Conservation (phyloP, 1,140 invertebrate species). For the Brachionus manjavacas region DNA sequence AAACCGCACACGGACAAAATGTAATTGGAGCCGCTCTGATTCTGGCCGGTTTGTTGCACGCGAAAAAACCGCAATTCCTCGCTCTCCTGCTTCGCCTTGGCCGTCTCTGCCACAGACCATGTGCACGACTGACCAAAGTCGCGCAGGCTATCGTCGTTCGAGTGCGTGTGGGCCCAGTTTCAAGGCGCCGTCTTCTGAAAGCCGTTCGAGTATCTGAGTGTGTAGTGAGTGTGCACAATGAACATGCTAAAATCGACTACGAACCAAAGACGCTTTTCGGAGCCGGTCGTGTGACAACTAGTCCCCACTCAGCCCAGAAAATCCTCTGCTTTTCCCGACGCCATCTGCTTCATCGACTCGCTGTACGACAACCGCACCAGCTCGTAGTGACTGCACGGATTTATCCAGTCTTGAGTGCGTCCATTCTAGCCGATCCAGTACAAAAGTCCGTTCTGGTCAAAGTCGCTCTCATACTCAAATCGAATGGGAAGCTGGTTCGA, state of each 20-base stretch:
- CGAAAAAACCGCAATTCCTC: conserved; percentile 85
- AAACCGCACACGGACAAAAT: conserved; percentile 91
- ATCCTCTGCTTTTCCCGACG: conserved; percentile 90
- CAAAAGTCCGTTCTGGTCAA: conserved; percentile 92
- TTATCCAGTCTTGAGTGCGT: conserved; percentile 89
- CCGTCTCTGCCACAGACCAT: conserved; percentile 67
- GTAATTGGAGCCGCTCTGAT: conserved; percentile 91
- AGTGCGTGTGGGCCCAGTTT: conserved; percentile 68
- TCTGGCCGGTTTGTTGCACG: conserved; percentile 90
- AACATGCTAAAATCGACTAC: conserved; percentile 88
- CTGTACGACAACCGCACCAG: conserved; percentile 55
- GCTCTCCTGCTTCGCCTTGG: neutral
- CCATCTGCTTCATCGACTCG: conserved; percentile 86
- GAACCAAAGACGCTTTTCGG: conserved; percentile 75
- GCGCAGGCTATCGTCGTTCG: conserved; percentile 69
- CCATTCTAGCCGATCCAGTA: conserved; percentile 96
- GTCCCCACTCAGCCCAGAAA: conserved; percentile 81
- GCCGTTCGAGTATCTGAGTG: conserved; percentile 76
- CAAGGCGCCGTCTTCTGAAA: conserved; percentile 66
- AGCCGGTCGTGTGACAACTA: conserved; percentile 68
- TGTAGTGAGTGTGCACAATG: conserved; percentile 81
- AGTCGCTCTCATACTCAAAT: conserved; percentile 81
- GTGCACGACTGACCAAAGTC: conserved; percentile 60
- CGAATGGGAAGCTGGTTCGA: conserved; percentile 55
- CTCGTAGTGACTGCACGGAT: conserved; percentile 63